These are phyloP conservation scores for Nilaparvata lugens DNA, from an alignment of 1,140 invertebrate genomes.

Conservation along the genomic window DNA sequence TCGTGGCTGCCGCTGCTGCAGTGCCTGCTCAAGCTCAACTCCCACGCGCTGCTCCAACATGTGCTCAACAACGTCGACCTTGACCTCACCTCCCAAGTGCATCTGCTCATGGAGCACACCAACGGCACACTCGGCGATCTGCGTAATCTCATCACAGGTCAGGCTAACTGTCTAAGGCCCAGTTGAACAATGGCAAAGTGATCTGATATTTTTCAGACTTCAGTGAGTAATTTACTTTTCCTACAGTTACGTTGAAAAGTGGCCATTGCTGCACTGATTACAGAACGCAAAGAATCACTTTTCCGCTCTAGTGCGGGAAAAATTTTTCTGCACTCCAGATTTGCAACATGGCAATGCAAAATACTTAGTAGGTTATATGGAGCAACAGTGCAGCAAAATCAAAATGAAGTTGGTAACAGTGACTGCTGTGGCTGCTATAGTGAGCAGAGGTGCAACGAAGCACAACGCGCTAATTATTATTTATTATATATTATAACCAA, in stretches of 20 bases:
- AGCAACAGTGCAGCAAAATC: too few relatives aligned
- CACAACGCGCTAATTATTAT: neutral
- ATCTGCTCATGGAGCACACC: constrained; percentile 28
- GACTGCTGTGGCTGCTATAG: too few relatives aligned
- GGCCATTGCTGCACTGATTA: too few relatives aligned
- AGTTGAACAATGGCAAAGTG: neutral
- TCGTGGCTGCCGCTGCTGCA: constrained; percentile 29
- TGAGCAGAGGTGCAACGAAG: too few relatives aligned
- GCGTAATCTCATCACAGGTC: constrained; percentile 27
- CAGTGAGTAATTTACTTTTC: neutral
- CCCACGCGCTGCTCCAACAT: constrained; percentile 24
- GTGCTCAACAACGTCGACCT: constrained; percentile 27
- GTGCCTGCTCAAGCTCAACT: constrained; percentile 27
- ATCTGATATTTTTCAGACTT: neutral
- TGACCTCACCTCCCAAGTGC: constrained; percentile 28
- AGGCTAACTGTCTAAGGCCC: too few relatives aligned
- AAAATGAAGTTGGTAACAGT: too few relatives aligned
- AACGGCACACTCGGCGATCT: constrained; percentile 28
- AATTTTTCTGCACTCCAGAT: too few relatives aligned
- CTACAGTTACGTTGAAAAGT: too few relatives aligned
- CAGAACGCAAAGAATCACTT: too few relatives aligned
- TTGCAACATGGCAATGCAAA: too few relatives aligned
- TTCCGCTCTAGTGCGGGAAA: too few relatives aligned
- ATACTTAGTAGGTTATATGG: too few relatives aligned
- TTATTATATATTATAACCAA: neutral